Base-by-base conservation (phyloP, 2,113 vertebrate genomes). In the Pachypanchax playfairii region DNA sequence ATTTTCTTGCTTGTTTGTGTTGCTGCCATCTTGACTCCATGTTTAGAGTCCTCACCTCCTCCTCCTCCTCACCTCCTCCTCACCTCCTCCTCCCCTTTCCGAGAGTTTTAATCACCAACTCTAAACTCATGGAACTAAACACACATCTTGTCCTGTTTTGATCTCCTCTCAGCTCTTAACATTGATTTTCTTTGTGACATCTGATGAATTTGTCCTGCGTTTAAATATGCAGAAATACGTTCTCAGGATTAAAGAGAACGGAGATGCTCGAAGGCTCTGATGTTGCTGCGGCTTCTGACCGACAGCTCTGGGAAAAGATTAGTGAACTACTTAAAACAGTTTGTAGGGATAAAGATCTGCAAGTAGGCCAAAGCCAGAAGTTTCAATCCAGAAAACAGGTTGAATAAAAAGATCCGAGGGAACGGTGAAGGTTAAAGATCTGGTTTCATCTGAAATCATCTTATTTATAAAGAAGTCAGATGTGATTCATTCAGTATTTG, bases 191-290 rank as follows among this genome's bases (percentile, higher is more conserved):
- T 25, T 65, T 76, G 43, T 3, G 57, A 82, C 83, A 56, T 38
- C 6, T 42, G 36, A 52, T 43, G 47, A 51, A 69, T 79, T 71
- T 73, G 75, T 86, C 80, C 80, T 71, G 68, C 38, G 69, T 75
- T 87, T 80, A 82, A 77, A 65, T 82, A 82, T 86, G 75, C 70
- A 1, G 24, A 0, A 56, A 49, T 78, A 62, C 80, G 79, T 81
- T 77, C 74, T 62, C 26, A 70, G 85, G 84, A 89, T 88, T 84
- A 87, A 71, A 41, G 62, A n/a, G 38, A n/a, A n/a, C n/a, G n/a
- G n/a, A n/a, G n/a, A 75, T 29, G 49, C 66, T 75, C 73, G 75
- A 62, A 39, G 54, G 61, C 75, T 81, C 52, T 75, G 82, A 79
- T 70, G 80, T 52, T 59, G 35, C 25, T 29, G 70, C 38, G 38